phyloP scores from a whole-genome alignment of 92 coral and sea anemone species.

The Siderastrea siderea region DNA sequence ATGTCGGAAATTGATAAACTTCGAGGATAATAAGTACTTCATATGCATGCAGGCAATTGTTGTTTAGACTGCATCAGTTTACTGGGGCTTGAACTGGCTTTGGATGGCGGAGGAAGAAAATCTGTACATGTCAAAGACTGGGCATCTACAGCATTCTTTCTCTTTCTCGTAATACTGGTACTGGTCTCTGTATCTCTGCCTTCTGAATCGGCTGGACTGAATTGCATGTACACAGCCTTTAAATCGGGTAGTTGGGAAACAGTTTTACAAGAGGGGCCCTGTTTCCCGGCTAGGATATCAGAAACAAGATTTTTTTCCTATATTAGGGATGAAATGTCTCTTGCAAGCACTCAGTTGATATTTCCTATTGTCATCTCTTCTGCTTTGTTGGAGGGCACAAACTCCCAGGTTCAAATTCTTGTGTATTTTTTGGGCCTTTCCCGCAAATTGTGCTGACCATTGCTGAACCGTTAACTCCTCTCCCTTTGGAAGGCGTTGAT shows the following conservation, averaged over 20 bases:
- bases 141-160: too few relatives aligned
- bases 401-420: slow-evolving; percentile 28
- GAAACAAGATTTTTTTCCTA: not conserved
- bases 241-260: too few relatives aligned
- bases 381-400: slow-evolving; percentile 19
- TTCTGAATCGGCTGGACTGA: too few relatives aligned
- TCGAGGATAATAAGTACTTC: slow-evolving; percentile 5
- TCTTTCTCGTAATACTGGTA: too few relatives aligned
- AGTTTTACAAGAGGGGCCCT: too few relatives aligned
- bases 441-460: slow-evolving; percentile 32
- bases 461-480: slow-evolving; percentile 44
- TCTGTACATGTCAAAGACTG: too few relatives aligned
- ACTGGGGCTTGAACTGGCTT: not conserved
- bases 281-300: too few relatives aligned
- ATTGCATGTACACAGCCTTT: too few relatives aligned
- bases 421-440: slow-evolving; percentile 44
- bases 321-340: slow-evolving; percentile 28
- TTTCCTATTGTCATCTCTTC: slow-evolving; percentile 44
- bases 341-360: slow-evolving; percentile 42
- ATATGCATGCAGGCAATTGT: not conserved
- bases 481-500: slow-evolving; percentile 15
- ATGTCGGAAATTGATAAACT: slow-evolving; percentile 41
- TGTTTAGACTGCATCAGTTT: not conserved
- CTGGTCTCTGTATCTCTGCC: too few relatives aligned
- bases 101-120: too few relatives aligned